phyloP scores from a whole-genome alignment of 2,888 invertebrate genomes.

The Tetranychus piercei region DNA sequence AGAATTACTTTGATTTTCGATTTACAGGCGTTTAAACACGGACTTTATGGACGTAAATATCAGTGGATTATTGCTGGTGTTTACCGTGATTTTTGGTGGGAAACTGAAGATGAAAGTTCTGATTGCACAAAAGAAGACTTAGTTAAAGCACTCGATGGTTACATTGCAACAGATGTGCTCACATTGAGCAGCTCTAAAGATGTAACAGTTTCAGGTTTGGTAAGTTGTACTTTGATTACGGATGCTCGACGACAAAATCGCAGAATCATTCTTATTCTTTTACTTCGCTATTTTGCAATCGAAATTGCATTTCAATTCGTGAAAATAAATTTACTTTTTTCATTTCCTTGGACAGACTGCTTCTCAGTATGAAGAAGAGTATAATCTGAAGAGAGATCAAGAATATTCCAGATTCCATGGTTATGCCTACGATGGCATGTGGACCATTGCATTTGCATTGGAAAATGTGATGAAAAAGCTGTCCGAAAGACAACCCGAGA shows the following conservation, averaged over 20 bases:
- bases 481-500: constrained; percentile 13
- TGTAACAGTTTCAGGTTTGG: constrained; percentile 70
- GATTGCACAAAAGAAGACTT: constrained; percentile 53
- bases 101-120: constrained; percentile 24
- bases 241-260: not conserved
- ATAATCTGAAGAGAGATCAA: constrained; percentile 54
- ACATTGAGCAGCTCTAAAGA: constrained; percentile 69
- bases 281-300: not conserved
- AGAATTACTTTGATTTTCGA: too few relatives aligned
- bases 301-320: not conserved
- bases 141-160: constrained; percentile 59
- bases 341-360: constrained; percentile 46
- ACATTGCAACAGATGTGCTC: constrained; percentile 67
- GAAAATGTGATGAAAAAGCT: constrained; percentile 27
- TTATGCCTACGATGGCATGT: constrained; percentile 94
- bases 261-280: not conserved
- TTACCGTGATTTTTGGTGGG: constrained; percentile 28
- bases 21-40: constrained; percentile 30
- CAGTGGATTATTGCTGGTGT: constrained; percentile 88
- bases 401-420: constrained; percentile 89
- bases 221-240: constrained; percentile 38
- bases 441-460: constrained; percentile 86
- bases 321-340: not conserved
- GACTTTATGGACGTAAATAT: constrained; percentile 68
- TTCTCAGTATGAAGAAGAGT: constrained; percentile 64